Evolutionary conservation across 2,888 invertebrate genomes (phyloP).

Genomic region (Oscheius myriophilus): DNA sequence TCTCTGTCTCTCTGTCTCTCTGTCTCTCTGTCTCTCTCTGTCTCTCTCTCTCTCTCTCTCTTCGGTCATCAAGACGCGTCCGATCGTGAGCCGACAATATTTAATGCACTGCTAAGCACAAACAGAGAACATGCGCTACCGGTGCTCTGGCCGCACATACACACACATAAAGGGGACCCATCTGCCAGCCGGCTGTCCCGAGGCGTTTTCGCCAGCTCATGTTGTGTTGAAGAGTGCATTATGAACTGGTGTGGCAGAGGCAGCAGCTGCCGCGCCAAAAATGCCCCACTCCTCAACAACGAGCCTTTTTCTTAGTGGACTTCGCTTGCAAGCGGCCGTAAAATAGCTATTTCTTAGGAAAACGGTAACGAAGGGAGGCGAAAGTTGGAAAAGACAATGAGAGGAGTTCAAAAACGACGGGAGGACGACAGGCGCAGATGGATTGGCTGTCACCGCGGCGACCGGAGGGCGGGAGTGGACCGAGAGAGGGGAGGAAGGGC

Average conservation of each 20-base stretch:
- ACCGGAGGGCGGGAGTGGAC: conserved; percentile 14
- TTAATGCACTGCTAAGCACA: conserved; percentile 25
- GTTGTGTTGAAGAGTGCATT: no score
- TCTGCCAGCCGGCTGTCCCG: no score
- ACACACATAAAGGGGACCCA: no score
- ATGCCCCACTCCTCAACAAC: background rate
- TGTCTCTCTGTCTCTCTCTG: no score
- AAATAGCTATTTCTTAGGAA: background rate
- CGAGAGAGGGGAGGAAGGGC: conserved; percentile 11
- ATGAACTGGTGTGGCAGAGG: background rate
- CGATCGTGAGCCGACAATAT: conserved; percentile 17
- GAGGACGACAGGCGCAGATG: conserved; percentile 10
- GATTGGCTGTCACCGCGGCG: conserved; percentile 24
- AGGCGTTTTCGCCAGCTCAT: no score
- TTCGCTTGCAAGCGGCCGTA: background rate
- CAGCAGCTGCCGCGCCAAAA: background rate
- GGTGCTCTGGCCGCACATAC: no score
- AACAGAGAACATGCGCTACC: conserved; percentile 6
- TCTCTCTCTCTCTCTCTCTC: no score
- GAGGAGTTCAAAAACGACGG: conserved; percentile 1
- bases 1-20: no score
- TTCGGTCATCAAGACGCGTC: no score
- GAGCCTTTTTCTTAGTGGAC: background rate
- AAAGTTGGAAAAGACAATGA: background rate
- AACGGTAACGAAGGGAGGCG: no score